Evolutionary conservation across 1,140 invertebrate genomes (phyloP).

Genomic region (Brevipalpus yothersi): DNA sequence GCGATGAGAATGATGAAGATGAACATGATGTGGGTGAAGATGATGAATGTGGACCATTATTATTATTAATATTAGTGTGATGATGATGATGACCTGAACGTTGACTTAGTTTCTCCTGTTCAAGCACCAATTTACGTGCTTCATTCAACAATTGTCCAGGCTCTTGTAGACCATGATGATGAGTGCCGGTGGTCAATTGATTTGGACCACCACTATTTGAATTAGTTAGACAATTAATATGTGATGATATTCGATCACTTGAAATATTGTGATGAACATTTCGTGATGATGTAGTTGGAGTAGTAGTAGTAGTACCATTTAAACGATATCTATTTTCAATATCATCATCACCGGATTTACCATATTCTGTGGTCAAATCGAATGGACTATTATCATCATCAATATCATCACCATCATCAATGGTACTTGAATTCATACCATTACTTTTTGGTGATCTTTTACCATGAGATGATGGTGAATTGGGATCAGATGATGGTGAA

Average conservation of each 20-base stretch:
- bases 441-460: no score
- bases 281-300: no score
- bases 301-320: no score
- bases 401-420: no score
- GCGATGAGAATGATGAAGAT: neutral
- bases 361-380: no score
- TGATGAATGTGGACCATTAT: neutral
- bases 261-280: no score
- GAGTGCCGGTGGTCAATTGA: neutral
- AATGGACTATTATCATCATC: no score
- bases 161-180: neutral
- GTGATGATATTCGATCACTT: neutral
- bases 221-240: neutral
- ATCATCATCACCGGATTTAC: no score
- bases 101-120: conserved; percentile 32
- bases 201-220: neutral
- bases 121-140: conserved; percentile 16
- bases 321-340: no score
- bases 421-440: no score
- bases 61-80: neutral
- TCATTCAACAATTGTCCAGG: conserved; percentile 10
- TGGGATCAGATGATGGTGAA: no score
- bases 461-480: no score
- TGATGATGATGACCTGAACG: neutral
- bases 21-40: neutral